Evolutionary conservation across 1,140 invertebrate genomes (phyloP), one percentile per base, ranked within the genome.

Genomic region (Drosophila burlai): DNA sequence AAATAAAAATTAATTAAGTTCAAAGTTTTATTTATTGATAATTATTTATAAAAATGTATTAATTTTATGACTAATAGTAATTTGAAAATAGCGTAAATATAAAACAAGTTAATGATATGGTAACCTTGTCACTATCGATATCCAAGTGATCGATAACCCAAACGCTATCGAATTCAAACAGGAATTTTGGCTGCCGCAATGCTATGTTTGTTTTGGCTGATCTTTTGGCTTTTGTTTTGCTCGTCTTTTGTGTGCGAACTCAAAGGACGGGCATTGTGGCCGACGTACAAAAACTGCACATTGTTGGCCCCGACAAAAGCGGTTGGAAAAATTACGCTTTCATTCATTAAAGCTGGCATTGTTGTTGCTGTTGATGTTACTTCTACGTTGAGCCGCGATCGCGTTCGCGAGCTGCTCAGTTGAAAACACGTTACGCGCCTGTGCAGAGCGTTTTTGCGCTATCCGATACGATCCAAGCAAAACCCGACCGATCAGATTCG

Each of bases 361-460:
- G 81, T 90, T 76, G 77, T 46, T 81, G 60, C 54, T 58, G 40
- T 40, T 63, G 66, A 16, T 65, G 61, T 49, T 66, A 58, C 34
- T 16, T 42, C 31, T 52, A 7, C 15, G 81, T 49, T 83, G 71
- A 72, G 74, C 65, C 64, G 60, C 55, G 85, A 64, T 83, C 83
- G 59, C 55, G 81, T 64, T 83, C 76, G 55, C 38, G 18, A 54
- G 52, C 34, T 38, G 52, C 76, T 89, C 71, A 89, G 85, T 90
- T 85, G 45, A 81, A 89, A 89, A 90, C 81, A 90, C 82, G 86
- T 89, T 90, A 81, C 80, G 71, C 81, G 78, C 78, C 75, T 81
- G 85, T 85, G 79, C 71, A 90, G 84, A 90, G 85, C 80, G 83
- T 85, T 85, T 69, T 80, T 83, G 63, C 68, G 72, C 71, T 69